phyloP scores from a whole-genome alignment of 2,888 invertebrate genomes.

The Trachelus tabidus region DNA sequence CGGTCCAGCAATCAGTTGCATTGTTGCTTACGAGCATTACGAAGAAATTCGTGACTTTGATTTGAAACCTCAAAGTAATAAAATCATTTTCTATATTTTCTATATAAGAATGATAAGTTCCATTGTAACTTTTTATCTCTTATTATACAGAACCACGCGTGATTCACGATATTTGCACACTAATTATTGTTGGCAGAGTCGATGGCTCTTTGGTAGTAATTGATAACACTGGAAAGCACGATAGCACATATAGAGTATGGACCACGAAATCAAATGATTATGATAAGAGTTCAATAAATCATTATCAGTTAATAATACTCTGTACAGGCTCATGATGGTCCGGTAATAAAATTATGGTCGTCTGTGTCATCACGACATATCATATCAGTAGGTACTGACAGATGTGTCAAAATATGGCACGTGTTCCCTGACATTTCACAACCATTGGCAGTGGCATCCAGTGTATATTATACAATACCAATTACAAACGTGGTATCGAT shows the following conservation, averaged over 20 bases:
- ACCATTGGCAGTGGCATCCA: conserved; percentile 34
- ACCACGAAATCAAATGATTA: no score
- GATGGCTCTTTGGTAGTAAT: conserved; percentile 36
- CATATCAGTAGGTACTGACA: conserved; percentile 39
- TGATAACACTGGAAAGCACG: conserved; percentile 37
- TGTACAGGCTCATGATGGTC: conserved; percentile 37
- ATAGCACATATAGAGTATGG: conserved; percentile 22
- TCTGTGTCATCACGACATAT: conserved; percentile 28
- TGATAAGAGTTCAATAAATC: neutral
- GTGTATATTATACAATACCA: conserved; percentile 34
- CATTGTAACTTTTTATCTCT: neutral
- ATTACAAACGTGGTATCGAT: conserved; percentile 35
- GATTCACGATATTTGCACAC: conserved; percentile 31
- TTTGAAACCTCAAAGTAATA: conserved; percentile 24
- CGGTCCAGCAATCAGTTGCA: conserved; percentile 36
- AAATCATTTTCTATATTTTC: no score
- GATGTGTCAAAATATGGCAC: conserved; percentile 46
- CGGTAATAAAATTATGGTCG: conserved; percentile 31
- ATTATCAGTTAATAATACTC: neutral
- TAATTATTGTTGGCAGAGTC: conserved; percentile 40
- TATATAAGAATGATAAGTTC: no score
- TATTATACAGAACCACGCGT: conserved; percentile 24
- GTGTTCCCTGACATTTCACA: conserved; percentile 35
- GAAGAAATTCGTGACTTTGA: conserved; percentile 28
- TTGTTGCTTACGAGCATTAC: conserved; percentile 39